These are phyloP conservation scores for Malurus cyaneus DNA, from an alignment of 2,113 vertebrate genomes.

Conservation along the genomic window DNA sequence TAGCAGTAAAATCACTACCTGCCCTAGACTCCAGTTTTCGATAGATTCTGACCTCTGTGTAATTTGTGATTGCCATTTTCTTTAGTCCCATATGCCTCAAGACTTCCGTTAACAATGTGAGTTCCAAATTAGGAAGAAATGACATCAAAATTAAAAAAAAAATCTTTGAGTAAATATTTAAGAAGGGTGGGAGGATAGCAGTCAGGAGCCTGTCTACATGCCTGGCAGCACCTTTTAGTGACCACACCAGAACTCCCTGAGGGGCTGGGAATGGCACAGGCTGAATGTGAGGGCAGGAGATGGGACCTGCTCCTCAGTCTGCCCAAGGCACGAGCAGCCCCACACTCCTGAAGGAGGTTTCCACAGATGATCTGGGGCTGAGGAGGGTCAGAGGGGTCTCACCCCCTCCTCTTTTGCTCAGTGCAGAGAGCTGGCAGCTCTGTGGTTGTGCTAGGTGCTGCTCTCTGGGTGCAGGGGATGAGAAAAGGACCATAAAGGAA, in stretches of 20 bases:
- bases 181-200: background rate
- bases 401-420: background rate
- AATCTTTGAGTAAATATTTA: background rate
- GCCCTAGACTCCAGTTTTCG: background rate
- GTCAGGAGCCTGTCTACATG: background rate
- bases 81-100: background rate
- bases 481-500: background rate
- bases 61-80: background rate
- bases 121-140: background rate
- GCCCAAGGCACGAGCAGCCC: accelerated
- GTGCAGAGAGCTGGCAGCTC: background rate
- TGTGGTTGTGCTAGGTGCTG: background rate
- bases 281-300: background rate
- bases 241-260: background rate
- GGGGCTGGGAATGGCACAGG: background rate
- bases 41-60: background rate
- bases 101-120: background rate
- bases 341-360: background rate
- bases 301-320: background rate
- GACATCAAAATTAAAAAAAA: background rate
- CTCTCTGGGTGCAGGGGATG: background rate
- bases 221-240: background rate
- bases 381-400: background rate
- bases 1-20: background rate
- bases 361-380: no score